Evolutionary conservation across 1,140 invertebrate genomes (phyloP).

Genomic region (Melanaphis sacchari): DNA sequence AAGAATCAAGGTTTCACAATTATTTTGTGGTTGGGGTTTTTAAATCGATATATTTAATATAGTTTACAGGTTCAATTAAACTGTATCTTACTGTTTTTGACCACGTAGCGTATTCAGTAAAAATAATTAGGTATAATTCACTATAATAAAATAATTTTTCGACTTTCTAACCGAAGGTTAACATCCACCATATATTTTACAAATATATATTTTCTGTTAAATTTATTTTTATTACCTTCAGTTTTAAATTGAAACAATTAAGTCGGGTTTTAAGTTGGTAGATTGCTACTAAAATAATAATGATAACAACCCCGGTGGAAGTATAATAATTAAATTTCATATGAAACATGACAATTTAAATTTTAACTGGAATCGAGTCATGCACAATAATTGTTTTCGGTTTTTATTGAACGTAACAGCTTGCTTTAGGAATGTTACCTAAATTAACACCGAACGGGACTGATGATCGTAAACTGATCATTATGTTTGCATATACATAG

Average conservation of each 20-base stretch:
- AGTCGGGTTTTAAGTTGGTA: not conserved
- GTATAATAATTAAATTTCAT: not conserved
- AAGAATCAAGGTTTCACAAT: not conserved
- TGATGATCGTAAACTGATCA: not conserved
- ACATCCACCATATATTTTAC: not conserved
- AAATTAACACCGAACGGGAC: not conserved
- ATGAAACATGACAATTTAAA: not conserved
- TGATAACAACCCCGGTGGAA: not conserved
- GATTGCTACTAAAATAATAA: not conserved
- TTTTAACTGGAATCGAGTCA: not conserved
- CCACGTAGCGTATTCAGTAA: not conserved
- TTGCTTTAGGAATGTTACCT: conserved; percentile 1
- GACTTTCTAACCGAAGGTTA: not conserved
- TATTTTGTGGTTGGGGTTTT: not conserved
- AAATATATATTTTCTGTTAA: conserved; percentile 1
- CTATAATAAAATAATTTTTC: not conserved
- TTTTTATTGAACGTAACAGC: conserved; percentile 14
- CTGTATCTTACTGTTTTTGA: not conserved
- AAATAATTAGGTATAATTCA: not conserved
- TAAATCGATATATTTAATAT: not conserved
- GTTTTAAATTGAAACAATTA: not conserved
- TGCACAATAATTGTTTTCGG: conserved; percentile 5
- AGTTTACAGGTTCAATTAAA: not conserved
- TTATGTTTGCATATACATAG: not conserved
- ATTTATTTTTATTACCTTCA: not conserved